Evolutionary conservation across 92 coral and sea anemone genomes (phyloP).

Genomic region (Parazoanthus atlanticus): DNA sequence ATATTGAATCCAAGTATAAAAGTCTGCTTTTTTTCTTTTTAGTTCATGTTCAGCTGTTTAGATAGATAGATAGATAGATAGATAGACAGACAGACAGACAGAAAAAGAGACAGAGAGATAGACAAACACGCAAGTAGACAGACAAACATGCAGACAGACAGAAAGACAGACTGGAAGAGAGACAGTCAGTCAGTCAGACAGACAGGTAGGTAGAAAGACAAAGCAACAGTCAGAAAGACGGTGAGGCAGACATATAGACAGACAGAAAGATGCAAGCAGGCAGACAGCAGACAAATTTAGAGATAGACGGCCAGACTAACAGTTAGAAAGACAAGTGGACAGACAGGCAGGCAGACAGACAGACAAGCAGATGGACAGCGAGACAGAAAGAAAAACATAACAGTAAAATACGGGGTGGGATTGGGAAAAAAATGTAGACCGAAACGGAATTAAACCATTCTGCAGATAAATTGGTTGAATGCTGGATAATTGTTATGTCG

Average conservation of each 20-base stretch:
- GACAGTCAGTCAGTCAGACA: not conserved
- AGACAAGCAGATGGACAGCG: not conserved
- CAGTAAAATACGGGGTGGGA: not conserved
- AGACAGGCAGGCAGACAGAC: not conserved
- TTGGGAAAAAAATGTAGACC: not conserved
- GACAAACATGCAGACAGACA: not conserved
- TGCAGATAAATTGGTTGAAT: not conserved
- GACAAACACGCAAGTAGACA: not conserved
- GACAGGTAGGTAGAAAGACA: not conserved
- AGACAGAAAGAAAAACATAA: not conserved
- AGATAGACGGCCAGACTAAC: not conserved
- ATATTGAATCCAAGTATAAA: too few relatives aligned
- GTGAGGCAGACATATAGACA: too few relatives aligned
- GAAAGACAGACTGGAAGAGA: not conserved
- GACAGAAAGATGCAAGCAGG: not conserved
- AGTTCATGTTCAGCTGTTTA: too few relatives aligned
- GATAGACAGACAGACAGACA: not conserved
- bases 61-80: not conserved
- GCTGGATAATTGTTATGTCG: not conserved
- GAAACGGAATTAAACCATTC: not conserved
- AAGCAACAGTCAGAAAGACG: not conserved
- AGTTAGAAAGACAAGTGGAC: not conserved
- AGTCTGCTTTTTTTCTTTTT: too few relatives aligned
- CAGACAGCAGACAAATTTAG: not conserved
- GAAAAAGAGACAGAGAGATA: not conserved